Evolutionary conservation across 2,797 vertebrate genomes (phyloP).

Genomic region (Hippoglossus hippoglossus): DNA sequence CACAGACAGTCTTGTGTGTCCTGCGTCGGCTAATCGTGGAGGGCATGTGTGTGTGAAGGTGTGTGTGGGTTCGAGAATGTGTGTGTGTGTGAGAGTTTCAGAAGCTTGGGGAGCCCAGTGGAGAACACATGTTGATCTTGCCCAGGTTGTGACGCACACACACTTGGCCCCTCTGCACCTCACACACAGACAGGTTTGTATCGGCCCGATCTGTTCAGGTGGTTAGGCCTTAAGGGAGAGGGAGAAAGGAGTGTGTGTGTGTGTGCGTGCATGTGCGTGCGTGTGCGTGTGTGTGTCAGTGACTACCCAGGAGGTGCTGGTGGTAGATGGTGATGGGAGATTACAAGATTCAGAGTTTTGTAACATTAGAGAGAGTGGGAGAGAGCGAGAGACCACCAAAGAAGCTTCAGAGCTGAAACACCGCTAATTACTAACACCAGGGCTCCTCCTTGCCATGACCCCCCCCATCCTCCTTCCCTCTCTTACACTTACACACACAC

Average conservation of each 20-base stretch:
- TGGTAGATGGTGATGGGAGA: constrained; percentile 85
- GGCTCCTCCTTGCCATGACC: constrained; percentile 86
- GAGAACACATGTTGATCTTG: constrained; percentile 79
- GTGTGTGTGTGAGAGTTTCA: constrained; percentile 53
- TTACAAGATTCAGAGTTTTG: constrained; percentile 93
- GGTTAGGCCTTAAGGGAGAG: constrained; percentile 75
- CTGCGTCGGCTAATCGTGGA: constrained; percentile 62
- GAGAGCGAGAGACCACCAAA: constrained; percentile 90
- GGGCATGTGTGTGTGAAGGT: constrained; percentile 39
- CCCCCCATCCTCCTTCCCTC: constrained; percentile 75
- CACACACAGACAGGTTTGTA: constrained; percentile 83
- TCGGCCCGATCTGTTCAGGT: constrained; percentile 85
- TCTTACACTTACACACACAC: constrained; percentile 59
- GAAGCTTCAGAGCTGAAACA: constrained; percentile 89
- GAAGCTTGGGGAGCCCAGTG: constrained; percentile 64
- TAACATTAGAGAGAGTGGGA: constrained; percentile 79
- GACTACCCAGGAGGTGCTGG: constrained; percentile 83
- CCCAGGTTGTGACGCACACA: constrained; percentile 85
- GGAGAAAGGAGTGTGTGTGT: constrained; percentile 62
- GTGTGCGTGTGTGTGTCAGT: constrained; percentile 38
- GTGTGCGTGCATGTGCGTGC: constrained; percentile 19
- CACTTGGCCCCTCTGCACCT: constrained; percentile 80
- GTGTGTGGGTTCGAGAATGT: constrained; percentile 50
- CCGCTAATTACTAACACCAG: constrained; percentile 94
- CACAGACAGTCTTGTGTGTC: constrained; percentile 79